Evolutionary conservation across 2,113 vertebrate species (phyloP).

Genomic region (Daubentonia madagascariensis): DNA sequence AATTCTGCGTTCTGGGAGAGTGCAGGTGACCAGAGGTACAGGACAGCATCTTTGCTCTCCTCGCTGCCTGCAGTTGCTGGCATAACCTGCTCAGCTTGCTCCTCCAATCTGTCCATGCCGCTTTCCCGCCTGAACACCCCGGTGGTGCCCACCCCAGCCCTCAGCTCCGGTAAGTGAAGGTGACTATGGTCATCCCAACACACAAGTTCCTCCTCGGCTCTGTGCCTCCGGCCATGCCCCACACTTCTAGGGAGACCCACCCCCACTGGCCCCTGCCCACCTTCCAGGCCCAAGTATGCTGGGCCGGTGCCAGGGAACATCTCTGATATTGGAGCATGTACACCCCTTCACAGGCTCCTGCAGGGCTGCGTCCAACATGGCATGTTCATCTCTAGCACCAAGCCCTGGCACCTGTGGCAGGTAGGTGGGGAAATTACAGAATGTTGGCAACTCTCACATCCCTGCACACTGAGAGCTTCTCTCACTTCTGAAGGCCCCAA

Average conservation of each 20-base stretch:
- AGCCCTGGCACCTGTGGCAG: fast-evolving
- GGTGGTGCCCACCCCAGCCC: not conserved
- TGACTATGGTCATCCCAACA: not conserved
- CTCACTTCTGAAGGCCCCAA: fast-evolving
- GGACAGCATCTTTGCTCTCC: not conserved
- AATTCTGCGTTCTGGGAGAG: not conserved
- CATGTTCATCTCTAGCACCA: too few species aligned
- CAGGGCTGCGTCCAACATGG: not conserved
- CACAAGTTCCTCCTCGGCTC: fast-evolving
- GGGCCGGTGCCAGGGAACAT: fast-evolving
- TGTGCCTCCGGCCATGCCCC: too few species aligned
- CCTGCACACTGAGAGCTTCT: fast-evolving
- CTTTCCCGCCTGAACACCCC: not conserved
- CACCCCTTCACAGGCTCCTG: fast-evolving
- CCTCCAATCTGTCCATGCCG: not conserved
- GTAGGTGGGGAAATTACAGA: fast-evolving
- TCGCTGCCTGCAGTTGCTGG: fast-evolving
- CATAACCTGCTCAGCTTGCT: fast-evolving
- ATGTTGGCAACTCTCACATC: fast-evolving
- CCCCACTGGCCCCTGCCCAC: fast-evolving
- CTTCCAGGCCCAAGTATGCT: not conserved
- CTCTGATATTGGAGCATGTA: fast-evolving
- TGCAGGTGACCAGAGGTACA: not conserved
- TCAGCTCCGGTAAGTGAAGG: not conserved
- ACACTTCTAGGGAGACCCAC: fast-evolving